phyloP scores from a whole-genome alignment of 2,888 invertebrate species.

The Hoplodrina blanda region DNA sequence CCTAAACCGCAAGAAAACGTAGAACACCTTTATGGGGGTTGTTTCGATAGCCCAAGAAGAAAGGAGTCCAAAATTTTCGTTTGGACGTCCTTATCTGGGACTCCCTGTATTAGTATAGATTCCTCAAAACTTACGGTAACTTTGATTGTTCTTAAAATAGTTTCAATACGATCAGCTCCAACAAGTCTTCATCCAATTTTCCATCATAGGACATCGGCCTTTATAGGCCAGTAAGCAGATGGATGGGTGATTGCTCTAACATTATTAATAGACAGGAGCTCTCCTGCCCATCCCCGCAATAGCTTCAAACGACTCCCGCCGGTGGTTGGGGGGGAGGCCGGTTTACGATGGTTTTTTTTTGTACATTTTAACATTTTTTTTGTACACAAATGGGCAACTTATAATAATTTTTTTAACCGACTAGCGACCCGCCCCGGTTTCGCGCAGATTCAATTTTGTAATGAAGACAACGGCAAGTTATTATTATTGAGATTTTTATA shows the following conservation, averaged over 20 bases:
- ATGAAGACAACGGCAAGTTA: too few species aligned
- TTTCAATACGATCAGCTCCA: neutral
- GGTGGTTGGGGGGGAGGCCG: slow-evolving; percentile 5
- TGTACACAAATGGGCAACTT: neutral
- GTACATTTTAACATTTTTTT: neutral
- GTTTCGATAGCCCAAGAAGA: too few species aligned
- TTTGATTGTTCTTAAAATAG: neutral
- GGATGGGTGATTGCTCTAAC: slow-evolving; percentile 14
- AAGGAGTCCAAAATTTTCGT: too few species aligned
- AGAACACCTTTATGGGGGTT: too few species aligned
- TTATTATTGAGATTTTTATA: too few species aligned
- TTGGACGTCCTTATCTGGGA: too few species aligned
- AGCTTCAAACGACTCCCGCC: slow-evolving; percentile 29
- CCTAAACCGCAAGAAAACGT: too few species aligned
- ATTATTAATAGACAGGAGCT: slow-evolving; percentile 46
- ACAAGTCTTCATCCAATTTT: neutral
- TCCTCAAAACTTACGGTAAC: neutral
- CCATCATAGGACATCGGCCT: slow-evolving; percentile 5
- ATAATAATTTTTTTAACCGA: neutral
- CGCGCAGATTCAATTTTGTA: too few species aligned
- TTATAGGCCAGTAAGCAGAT: slow-evolving; percentile 39
- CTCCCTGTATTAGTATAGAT: too few species aligned
- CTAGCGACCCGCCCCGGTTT: too few species aligned
- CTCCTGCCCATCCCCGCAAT: slow-evolving; percentile 46
- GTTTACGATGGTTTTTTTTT: slow-evolving; percentile 16